A percentile compares a stretch with the other conserved stretches of the same genome.
Conservation (phyloP, 2,113 vertebrate species). For the Regulus satrapa region DNA sequence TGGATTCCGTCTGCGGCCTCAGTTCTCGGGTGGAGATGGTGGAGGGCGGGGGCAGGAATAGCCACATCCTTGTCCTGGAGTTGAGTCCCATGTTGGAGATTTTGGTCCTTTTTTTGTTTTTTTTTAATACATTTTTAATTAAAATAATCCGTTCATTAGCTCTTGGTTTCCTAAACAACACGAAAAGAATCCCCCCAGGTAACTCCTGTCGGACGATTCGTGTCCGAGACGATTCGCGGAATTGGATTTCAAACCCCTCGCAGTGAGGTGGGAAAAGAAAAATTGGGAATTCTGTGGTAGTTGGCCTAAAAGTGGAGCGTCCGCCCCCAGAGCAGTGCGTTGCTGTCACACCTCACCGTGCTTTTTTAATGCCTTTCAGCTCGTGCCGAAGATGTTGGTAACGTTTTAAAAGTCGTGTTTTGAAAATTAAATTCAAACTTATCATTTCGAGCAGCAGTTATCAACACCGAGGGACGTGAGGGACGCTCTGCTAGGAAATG, state of each 20-base stretch:
- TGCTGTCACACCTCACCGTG: constrained; percentile 11
- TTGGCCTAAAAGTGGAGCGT: not conserved
- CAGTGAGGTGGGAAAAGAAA: not conserved
- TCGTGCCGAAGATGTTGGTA: not conserved
- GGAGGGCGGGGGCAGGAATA: not conserved
- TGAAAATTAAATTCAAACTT: not conserved
- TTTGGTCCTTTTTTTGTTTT: not conserved
- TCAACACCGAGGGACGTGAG: not conserved
- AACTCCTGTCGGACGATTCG: not conserved
- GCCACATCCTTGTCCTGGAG: not conserved
- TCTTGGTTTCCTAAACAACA: not conserved
- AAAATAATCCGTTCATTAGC: not conserved
- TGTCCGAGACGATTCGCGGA: not conserved
- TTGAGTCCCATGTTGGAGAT: not conserved
- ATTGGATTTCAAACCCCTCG: not conserved
- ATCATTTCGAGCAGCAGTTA: not conserved
- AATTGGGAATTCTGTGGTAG: not conserved
- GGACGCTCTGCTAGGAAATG: constrained; percentile 19
- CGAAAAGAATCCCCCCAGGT: not conserved
- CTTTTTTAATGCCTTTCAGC: not conserved
- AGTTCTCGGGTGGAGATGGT: not conserved
- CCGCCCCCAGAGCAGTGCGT: not conserved
- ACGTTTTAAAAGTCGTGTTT: not conserved
- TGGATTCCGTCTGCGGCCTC: not conserved
- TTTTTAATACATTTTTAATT: not conserved